Evolutionary conservation across 2,113 vertebrate species (phyloP).

Genomic region (Casuarius casuarius): DNA sequence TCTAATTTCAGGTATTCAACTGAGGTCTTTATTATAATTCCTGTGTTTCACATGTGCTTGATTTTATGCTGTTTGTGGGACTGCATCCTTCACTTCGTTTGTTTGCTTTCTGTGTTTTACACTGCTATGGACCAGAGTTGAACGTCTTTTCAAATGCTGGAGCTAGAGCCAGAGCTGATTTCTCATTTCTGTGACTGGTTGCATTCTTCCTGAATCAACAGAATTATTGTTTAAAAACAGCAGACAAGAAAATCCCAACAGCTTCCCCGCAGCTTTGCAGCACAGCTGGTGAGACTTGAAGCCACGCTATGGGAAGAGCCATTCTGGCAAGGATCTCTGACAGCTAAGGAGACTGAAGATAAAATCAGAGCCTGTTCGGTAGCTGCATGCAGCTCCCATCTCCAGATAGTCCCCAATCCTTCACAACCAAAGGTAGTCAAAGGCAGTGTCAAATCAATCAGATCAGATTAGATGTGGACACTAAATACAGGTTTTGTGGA

Average conservation of each 20-base stretch:
- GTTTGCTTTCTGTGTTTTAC: neutral
- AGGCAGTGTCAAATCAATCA: neutral
- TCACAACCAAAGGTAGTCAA: neutral
- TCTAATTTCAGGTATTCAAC: neutral
- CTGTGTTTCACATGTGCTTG: neutral
- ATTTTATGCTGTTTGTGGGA: neutral
- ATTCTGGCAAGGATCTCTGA: neutral
- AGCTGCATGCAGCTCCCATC: rapidly evolving
- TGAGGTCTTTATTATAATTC: neutral
- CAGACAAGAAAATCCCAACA: neutral
- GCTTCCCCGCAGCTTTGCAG: neutral
- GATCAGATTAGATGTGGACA: neutral
- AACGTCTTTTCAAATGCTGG: neutral
- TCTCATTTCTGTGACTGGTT: neutral
- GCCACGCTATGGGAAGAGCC: neutral
- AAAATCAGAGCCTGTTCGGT: neutral
- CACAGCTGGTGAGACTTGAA: neutral
- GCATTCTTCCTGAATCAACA: neutral
- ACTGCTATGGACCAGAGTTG: neutral
- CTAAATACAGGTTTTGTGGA: neutral
- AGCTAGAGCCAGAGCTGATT: neutral
- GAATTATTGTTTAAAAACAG: neutral
- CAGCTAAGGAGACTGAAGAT: neutral
- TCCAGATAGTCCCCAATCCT: neutral
- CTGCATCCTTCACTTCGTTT: neutral